Conservation (phyloP, 2,888 invertebrate species). For the Galerucella pusilla region DNA sequence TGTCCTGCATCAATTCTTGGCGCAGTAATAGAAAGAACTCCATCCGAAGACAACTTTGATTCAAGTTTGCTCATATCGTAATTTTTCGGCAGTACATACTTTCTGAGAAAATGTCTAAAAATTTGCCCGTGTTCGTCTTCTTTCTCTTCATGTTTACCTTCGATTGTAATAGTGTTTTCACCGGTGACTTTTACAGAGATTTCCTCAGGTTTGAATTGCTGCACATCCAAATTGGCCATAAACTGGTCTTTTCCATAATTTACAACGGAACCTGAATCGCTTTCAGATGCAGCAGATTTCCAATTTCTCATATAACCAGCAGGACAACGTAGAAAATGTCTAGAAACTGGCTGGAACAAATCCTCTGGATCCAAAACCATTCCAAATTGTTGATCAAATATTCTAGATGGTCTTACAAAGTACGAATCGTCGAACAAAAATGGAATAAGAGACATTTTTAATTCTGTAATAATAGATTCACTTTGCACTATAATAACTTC, state of each 20-base stretch:
- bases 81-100: slow-evolving; percentile 79
- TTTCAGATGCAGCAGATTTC: slow-evolving; percentile 36
- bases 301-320: slow-evolving; percentile 46
- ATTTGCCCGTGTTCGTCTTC: slow-evolving; percentile 79
- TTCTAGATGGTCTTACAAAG: slow-evolving; percentile 33
- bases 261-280: slow-evolving; percentile 43
- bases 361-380: slow-evolving; percentile 39
- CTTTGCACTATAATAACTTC: not conserved
- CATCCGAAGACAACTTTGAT: slow-evolving; percentile 82
- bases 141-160: slow-evolving; percentile 82
- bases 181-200: slow-evolving; percentile 76
- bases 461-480: slow-evolving; percentile 13
- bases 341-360: slow-evolving; percentile 36
- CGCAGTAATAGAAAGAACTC: slow-evolving; percentile 75
- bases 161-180: slow-evolving; percentile 76
- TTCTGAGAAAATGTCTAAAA: slow-evolving; percentile 80
- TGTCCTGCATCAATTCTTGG: slow-evolving; percentile 61
- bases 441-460: slow-evolving; percentile 36
- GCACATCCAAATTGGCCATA: slow-evolving; percentile 78
- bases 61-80: slow-evolving; percentile 78
- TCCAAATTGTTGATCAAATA: slow-evolving; percentile 41
- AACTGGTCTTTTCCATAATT: slow-evolving; percentile 73
- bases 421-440: slow-evolving; percentile 34
- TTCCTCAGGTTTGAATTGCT: slow-evolving; percentile 83
- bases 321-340: slow-evolving; percentile 35